A percentile compares a stretch with the other conserved stretches of the same genome.
Evolutionary conservation across 2,888 invertebrate genomes (phyloP).

Genomic region (Flexamia atlantica): DNA sequence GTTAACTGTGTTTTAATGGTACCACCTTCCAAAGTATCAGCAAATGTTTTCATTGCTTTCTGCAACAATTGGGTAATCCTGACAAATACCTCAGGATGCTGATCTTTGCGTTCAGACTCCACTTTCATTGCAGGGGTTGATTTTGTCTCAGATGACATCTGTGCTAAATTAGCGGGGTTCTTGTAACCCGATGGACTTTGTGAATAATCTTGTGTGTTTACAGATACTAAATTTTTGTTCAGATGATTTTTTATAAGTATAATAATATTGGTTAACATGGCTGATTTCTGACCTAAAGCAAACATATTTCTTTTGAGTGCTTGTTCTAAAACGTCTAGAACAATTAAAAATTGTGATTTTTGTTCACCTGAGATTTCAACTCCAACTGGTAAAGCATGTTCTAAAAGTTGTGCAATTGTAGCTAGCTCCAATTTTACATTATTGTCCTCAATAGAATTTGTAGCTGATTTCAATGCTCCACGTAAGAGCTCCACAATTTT

Average conservation of each 20-base stretch:
- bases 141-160: neutral
- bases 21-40: neutral
- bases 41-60: neutral
- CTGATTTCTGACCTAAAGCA: neutral
- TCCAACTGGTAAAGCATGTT: neutral
- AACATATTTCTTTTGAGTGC: neutral
- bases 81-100: neutral
- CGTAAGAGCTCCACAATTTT: slow-evolving; percentile 9
- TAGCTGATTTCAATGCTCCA: neutral
- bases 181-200: neutral
- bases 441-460: neutral
- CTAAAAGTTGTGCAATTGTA: neutral
- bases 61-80: neutral
- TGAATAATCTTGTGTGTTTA: neutral
- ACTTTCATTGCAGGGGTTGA: neutral
- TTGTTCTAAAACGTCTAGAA: slow-evolving; percentile 12
- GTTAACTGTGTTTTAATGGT: neutral
- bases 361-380: neutral
- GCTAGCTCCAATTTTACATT: neutral
- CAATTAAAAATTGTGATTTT: neutral
- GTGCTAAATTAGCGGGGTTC: neutral
- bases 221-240: neutral
- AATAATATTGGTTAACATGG: neutral
- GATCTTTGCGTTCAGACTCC: no score
- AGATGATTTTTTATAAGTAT: neutral